Percentiles rank a stretch among this genome's conserved stretches.
These are phyloP conservation scores for Fopius arisanus DNA, from an alignment of 1,140 invertebrate genomes.

Conservation along the genomic window DNA sequence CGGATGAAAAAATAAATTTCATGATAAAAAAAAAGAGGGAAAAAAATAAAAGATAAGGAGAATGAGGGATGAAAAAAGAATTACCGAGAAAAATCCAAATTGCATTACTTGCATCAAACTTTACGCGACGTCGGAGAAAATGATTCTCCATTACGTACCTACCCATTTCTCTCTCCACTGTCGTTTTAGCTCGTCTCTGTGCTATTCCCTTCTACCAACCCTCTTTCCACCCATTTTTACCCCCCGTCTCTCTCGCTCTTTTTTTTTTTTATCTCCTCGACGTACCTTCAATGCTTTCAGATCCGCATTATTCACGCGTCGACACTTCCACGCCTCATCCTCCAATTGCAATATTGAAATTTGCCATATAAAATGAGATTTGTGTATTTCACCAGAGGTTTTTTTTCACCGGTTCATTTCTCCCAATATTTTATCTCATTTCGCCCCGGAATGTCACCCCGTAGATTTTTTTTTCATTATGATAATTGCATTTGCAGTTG, in stretches of 20 bases:
- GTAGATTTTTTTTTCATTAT: too few species aligned
- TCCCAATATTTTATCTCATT: background rate
- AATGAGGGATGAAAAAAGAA: constrained; percentile 18
- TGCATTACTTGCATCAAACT: constrained; percentile 27
- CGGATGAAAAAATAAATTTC: constrained; percentile 2
- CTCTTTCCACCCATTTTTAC: background rate
- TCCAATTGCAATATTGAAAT: constrained; percentile 13
- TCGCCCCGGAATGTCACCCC: too few species aligned
- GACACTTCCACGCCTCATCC: background rate
- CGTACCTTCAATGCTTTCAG: constrained; percentile 4
- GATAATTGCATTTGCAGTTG: too few species aligned
- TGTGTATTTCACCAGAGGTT: background rate
- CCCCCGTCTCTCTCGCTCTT: too few species aligned
- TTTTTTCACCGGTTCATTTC: background rate
- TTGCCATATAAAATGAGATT: constrained; percentile 6
- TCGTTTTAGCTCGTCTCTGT: background rate
- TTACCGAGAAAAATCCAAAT: constrained; percentile 17
- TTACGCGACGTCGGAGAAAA: constrained; percentile 18
- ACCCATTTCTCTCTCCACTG: background rate
- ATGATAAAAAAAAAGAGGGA: constrained; percentile 1
- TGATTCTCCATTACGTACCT: constrained; percentile 2
- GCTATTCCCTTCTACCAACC: background rate
- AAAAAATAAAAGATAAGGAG: background rate
- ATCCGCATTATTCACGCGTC: constrained; percentile 12
- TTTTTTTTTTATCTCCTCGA: background rate